Conservation (phyloP, 2,888 invertebrate species). For the Disparrhopalites patrizii region DNA sequence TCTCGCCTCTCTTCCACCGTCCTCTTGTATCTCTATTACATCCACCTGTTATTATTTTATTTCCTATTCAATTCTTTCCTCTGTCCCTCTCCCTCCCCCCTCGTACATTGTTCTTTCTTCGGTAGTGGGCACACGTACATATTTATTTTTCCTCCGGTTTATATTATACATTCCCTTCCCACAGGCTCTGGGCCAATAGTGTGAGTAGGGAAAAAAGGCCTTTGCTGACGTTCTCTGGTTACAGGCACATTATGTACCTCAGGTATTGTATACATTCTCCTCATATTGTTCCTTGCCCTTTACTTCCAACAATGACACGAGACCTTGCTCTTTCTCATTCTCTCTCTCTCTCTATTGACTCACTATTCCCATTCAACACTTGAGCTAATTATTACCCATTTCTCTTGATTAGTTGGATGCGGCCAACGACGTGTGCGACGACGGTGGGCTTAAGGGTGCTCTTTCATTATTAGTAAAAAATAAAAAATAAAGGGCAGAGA, state of each 20-base stretch:
- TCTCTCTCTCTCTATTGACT: too few relatives aligned
- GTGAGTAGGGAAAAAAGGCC: conserved; percentile 16
- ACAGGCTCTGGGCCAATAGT: conserved; percentile 27
- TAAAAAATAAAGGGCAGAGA: too few relatives aligned
- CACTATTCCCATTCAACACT: not conserved
- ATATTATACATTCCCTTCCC: conserved; percentile 14
- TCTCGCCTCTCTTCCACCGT: conserved; percentile 4
- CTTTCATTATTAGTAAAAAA: too few relatives aligned
- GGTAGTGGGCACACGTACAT: too few relatives aligned
- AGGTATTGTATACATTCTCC: too few relatives aligned
- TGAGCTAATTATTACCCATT: conserved; percentile 24
- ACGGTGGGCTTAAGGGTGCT: not conserved
- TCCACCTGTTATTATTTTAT: conserved; percentile 27
- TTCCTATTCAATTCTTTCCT: conserved; percentile 22
- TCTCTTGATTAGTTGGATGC: conserved; percentile 4
- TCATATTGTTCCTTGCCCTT: too few relatives aligned
- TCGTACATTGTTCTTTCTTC: too few relatives aligned
- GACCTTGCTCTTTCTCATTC: too few relatives aligned
- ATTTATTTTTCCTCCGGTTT: too few relatives aligned
- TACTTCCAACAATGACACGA: not conserved
- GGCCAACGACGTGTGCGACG: not conserved
- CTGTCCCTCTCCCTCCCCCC: too few relatives aligned
- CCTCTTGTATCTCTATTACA: conserved; percentile 13
- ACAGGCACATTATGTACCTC: too few relatives aligned
- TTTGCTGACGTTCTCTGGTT: too few relatives aligned